Evolutionary conservation across 2,797 vertebrate genomes (phyloP), one percentile per base, ranked within the genome.

Genomic region (Ambastaia sidthimunki): DNA sequence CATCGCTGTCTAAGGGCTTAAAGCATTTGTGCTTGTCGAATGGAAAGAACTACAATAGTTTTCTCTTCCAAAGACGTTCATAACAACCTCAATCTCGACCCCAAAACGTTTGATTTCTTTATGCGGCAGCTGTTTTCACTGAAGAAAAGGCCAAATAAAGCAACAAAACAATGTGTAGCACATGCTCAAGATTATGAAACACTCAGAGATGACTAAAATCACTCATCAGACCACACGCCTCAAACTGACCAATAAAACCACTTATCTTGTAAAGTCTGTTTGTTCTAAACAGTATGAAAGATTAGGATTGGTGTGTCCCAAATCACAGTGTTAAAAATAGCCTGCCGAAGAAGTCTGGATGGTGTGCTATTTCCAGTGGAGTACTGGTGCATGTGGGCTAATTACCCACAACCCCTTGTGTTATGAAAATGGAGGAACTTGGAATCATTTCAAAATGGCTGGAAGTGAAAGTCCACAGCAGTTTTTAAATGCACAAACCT

Each of bases 161-260:
- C 28, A 62, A 44, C 25, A 48, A 69, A 78, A 62, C 44, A 62
- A 78, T 13, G 44, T 4, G 5, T 10, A 25, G 44, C 55, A 57
- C 44, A 71, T 78, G 76, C 55, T 70, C 15, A 3, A n/a, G 55
- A 71, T 78, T 78, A 50, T 16, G n/a, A 16, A 18, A 71, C 7
- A 16, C 28, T 31, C 21, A 25, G n/a, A 65, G 31, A 23, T 47
- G 16, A 65, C n/a, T 16, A 54, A 66, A 77, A 91, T 18, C 23
- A 89, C 90, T 89, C 90, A 76, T 57, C 50, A 55, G 63, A 67
- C 31, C 50, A 65, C 47, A 65, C n/a, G 15, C n/a, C 19, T 0
- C 23, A 54, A 66, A 54, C 0, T 2, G 13, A 25, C 31, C 25
- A 47, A 13, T 31, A 18, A 28, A 62, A 28, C 23, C 59, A 60